These are phyloP conservation scores for Tetraodon nigroviridis DNA, from an alignment of 2,113 vertebrate genomes.

Conservation along the genomic window DNA sequence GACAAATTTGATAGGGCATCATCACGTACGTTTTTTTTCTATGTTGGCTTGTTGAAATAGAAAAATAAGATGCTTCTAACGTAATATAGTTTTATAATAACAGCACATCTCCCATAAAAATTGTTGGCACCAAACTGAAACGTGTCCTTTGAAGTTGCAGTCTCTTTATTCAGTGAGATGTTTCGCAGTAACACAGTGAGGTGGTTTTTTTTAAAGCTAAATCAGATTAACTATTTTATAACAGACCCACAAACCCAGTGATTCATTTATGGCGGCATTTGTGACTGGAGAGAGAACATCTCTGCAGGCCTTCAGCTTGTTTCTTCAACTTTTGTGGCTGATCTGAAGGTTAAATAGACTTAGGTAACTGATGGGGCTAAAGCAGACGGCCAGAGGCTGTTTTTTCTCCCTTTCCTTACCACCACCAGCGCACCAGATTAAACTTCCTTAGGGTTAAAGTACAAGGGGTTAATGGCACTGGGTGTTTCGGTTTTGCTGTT, in stretches of 20 bases:
- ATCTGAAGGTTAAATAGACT: slow-evolving; percentile 40
- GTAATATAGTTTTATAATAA: too few species aligned
- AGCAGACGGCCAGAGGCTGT: slow-evolving; percentile 28
- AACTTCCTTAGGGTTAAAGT: slow-evolving; percentile 15
- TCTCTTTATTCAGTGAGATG: too few species aligned
- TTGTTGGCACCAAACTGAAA: background rate
- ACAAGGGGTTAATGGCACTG: slow-evolving; percentile 16
- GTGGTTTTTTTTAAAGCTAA: background rate
- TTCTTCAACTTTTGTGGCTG: slow-evolving; percentile 16
- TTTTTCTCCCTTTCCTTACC: slow-evolving; percentile 32
- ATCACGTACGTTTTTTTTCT: background rate
- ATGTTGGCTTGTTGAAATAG: background rate
- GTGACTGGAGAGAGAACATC: slow-evolving; percentile 9
- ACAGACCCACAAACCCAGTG: background rate
- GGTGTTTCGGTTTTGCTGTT: background rate
- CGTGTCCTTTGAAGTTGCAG: too few species aligned
- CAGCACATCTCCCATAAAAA: background rate
- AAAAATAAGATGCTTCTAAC: background rate
- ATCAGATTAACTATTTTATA: background rate
- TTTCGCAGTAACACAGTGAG: background rate
- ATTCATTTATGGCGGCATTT: slow-evolving; percentile 9
- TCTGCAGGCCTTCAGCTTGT: slow-evolving; percentile 26
- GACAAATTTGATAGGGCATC: too few species aligned
- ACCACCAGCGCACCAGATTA: slow-evolving; percentile 18
- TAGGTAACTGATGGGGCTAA: slow-evolving; percentile 32